A percentile compares a stretch with the other conserved stretches of the same genome.
Evolutionary conservation across 2,888 invertebrate species (phyloP).

Genomic region (Heterodera filipjevi): DNA sequence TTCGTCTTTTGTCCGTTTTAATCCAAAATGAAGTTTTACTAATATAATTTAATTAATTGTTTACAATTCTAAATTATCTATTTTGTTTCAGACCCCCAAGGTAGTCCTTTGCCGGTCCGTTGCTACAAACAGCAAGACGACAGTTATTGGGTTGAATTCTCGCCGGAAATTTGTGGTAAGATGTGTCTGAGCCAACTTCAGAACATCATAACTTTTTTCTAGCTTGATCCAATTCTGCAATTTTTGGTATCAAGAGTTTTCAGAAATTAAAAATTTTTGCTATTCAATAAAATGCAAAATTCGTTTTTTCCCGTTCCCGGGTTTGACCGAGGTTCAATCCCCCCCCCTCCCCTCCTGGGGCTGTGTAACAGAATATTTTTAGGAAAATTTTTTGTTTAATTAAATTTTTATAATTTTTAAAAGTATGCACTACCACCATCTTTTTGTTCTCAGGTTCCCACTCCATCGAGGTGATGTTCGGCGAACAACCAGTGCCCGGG

Average conservation of each 20-base stretch:
- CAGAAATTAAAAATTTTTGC: no score
- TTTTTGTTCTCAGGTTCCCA: conserved; percentile 75
- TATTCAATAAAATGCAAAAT: no score
- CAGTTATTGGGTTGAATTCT: conserved; percentile 86
- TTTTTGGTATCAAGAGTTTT: no score
- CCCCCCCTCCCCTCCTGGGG: no score
- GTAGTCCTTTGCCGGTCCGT: conserved; percentile 74
- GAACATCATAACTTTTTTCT: no score
- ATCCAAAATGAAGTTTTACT: no score
- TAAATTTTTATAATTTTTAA: not conserved
- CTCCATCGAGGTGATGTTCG: conserved; percentile 81
- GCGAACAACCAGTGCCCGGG: conserved; percentile 76
- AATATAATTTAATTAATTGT: no score
- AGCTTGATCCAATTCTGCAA: no score
- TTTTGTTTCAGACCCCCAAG: conserved; percentile 65
- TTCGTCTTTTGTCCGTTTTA: not conserved
- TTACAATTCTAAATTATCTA: not conserved
- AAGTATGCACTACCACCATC: not conserved
- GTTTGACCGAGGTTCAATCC: no score
- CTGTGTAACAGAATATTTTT: no score
- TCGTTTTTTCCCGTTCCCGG: no score
- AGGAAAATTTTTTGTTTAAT: conserved; percentile 16
- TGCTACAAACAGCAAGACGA: conserved; percentile 96
- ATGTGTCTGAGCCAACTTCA: no score
- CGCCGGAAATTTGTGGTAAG: conserved; percentile 67